Percentiles rank a stretch among this genome's conserved stretches.
These are phyloP conservation scores for Phorcus lineatus DNA, from an alignment of 2,888 invertebrate genomes.

Conservation along the genomic window DNA sequence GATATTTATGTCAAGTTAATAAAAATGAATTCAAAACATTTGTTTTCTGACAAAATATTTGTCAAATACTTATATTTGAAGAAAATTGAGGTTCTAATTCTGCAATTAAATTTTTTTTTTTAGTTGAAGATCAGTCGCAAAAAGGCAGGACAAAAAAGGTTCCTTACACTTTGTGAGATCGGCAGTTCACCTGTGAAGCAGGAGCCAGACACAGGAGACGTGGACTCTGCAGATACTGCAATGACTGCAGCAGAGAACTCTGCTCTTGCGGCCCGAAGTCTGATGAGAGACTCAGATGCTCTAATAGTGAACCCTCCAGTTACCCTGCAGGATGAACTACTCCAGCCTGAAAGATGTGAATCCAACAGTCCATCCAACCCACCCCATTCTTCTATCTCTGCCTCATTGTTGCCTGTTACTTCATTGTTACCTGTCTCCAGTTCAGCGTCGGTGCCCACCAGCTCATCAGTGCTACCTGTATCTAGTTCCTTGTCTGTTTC, in stretches of 20 bases:
- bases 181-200: background rate
- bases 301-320: background rate
- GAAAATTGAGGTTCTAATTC: no score
- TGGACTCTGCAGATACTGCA: background rate
- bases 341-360: background rate
- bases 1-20: no score
- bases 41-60: no score
- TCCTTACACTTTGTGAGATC: slow-evolving; percentile 37
- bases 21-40: no score
- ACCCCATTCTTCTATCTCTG: no score
- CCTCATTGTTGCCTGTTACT: no score
- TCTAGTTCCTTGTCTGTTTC: no score
- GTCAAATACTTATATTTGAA: no score
- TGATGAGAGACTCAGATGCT: background rate
- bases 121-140: slow-evolving; percentile 36
- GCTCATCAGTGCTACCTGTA: no score
- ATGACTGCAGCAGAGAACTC: background rate
- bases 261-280: background rate
- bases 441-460: no score
- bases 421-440: no score
- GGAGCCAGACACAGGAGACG: background rate
- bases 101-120: background rate
- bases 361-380: background rate
- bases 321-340: background rate
- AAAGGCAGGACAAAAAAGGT: slow-evolving; percentile 37